These are phyloP conservation scores for Ametastegia equiseti DNA, from an alignment of 2,888 invertebrate genomes.

Conservation along the genomic window DNA sequence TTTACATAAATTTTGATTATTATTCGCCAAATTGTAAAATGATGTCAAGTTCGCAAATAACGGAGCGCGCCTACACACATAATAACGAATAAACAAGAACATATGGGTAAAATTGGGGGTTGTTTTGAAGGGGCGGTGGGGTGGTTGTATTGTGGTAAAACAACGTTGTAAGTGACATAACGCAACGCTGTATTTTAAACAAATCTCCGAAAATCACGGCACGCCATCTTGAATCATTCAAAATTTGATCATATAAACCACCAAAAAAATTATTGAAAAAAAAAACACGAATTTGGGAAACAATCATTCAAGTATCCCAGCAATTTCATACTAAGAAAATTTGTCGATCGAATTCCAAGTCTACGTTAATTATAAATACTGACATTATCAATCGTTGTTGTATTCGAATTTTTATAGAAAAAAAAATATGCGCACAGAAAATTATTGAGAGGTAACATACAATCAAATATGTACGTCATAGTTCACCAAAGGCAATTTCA, in stretches of 20 bases:
- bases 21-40: too few relatives aligned
- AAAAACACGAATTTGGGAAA: background rate
- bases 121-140: constrained; percentile 60
- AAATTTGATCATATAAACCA: background rate
- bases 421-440: background rate
- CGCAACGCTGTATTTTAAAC: constrained; percentile 73
- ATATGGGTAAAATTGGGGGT: constrained; percentile 47
- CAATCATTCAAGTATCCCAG: background rate
- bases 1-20: background rate
- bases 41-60: background rate
- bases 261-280: background rate
- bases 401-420: background rate
- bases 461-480: background rate
- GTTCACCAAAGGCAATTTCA: background rate
- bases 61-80: constrained; percentile 45
- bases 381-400: background rate
- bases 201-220: constrained; percentile 33
- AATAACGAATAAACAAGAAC: constrained; percentile 48
- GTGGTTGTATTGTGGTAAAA: constrained; percentile 74
- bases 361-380: background rate
- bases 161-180: constrained; percentile 75
- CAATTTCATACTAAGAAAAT: background rate
- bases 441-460: too few relatives aligned
- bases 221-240: constrained; percentile 36
- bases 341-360: background rate